A percentile compares a stretch with the other conserved stretches of the same genome.
phyloP scores from a whole-genome alignment of 2,113 vertebrate genomes.

The Orcinus orca region DNA sequence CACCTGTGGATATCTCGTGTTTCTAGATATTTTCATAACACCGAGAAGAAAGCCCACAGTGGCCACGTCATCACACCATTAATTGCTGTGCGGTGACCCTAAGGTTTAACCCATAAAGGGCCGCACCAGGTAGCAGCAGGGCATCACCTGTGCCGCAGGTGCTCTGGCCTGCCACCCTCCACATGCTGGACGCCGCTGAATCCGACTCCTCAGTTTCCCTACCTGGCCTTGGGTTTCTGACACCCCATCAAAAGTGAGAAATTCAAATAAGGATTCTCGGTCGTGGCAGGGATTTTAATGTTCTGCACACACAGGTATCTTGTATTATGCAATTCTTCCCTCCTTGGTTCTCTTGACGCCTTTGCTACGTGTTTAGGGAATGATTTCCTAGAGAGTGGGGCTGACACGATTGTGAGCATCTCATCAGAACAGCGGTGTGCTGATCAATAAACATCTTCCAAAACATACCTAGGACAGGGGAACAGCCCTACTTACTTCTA shows the following conservation, averaged over 20 bases:
- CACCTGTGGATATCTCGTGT: rapidly evolving
- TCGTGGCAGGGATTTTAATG: background rate
- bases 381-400: background rate
- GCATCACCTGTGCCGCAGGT: background rate
- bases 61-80: background rate
- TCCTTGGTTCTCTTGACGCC: background rate
- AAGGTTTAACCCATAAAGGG: background rate
- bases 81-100: background rate
- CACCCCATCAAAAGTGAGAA: background rate
- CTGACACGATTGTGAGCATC: background rate
- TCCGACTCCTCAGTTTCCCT: slow-evolving; percentile 34
- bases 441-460: background rate
- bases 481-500: background rate
- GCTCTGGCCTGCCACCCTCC: background rate
- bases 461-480: rapidly evolving
- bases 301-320: background rate
- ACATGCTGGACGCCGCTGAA: rapidly evolving
- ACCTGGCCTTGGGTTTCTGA: background rate
- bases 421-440: background rate
- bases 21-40: background rate
- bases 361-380: background rate
- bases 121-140: background rate
- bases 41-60: background rate
- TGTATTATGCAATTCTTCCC: background rate
- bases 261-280: slow-evolving; percentile 17